Percentiles rank a stretch among this genome's conserved stretches.
Evolutionary conservation across 2,113 vertebrate genomes (phyloP).

Genomic region (Regulus satrapa): DNA sequence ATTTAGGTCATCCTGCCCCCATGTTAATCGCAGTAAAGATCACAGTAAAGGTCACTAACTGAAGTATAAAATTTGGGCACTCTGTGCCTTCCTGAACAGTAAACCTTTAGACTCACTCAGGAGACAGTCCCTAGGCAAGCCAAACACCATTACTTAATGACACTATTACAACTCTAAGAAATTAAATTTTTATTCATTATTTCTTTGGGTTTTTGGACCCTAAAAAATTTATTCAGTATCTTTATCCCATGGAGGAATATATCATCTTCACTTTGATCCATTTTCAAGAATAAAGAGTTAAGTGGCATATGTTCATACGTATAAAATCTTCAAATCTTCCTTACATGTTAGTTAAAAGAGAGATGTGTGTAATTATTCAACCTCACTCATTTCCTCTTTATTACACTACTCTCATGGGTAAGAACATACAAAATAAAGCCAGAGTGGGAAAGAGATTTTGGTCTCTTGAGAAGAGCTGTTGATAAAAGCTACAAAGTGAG

Average conservation of each 20-base stretch:
- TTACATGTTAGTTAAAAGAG: not conserved
- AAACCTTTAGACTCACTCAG: not conserved
- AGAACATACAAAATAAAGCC: not conserved
- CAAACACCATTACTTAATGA: not conserved
- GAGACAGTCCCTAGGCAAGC: not conserved
- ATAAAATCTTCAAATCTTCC: not conserved
- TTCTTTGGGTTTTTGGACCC: not conserved
- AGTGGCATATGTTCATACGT: not conserved
- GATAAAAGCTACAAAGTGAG: slow-evolving; percentile 8
- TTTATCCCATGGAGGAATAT: not conserved
- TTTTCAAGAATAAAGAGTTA: not conserved
- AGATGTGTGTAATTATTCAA: not conserved
- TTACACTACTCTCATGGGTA: not conserved
- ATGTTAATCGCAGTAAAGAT: not conserved
- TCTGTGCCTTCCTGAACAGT: not conserved
- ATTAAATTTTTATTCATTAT: not conserved
- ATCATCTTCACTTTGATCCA: not conserved
- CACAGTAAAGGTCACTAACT: not conserved
- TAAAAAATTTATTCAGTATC: not conserved
- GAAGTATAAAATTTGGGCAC: not conserved
- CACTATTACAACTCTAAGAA: not conserved
- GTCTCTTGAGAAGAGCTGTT: not conserved
- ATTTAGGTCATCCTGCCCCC: not conserved
- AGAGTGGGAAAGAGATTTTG: not conserved
- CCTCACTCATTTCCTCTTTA: not conserved